phyloP scores from a whole-genome alignment of 1,140 invertebrate genomes.

The Drosophila quadrilineata region DNA sequence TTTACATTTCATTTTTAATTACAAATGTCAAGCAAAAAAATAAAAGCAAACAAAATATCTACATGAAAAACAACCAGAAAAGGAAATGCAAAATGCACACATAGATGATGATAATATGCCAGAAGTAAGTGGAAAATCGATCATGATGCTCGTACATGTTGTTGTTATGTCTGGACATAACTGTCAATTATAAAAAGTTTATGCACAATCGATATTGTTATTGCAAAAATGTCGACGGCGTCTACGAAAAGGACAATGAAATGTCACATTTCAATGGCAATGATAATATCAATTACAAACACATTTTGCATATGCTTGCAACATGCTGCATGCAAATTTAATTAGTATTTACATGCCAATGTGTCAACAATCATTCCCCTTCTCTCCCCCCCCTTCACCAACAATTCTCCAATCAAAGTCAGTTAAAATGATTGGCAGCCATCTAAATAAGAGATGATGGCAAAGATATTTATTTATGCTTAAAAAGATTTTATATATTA shows the following conservation, averaged over 20 bases:
- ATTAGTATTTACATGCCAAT: constrained; percentile 40
- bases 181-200: constrained; percentile 42
- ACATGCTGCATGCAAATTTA: constrained; percentile 33
- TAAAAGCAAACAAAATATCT: constrained; percentile 1
- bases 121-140: too few species aligned
- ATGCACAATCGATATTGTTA: constrained; percentile 9
- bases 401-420: too few species aligned
- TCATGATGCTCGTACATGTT: constrained; percentile 23
- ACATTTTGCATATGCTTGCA: constrained; percentile 11
- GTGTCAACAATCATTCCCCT: too few species aligned
- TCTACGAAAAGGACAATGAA: constrained; percentile 45
- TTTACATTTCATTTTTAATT: too few species aligned
- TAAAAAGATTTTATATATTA: too few species aligned
- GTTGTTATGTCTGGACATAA: constrained; percentile 14
- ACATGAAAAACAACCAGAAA: constrained; percentile 8
- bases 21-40: constrained; percentile 51
- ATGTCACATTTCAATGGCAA: constrained; percentile 64
- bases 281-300: constrained; percentile 53
- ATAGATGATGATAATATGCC: too few species aligned
- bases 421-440: too few species aligned
- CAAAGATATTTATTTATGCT: too few species aligned
- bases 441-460: too few species aligned
- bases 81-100: too few species aligned
- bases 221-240: constrained; percentile 16
- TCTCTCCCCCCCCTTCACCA: too few species aligned